Conservation (phyloP, 2,888 invertebrate species). For the Crioceris asparagi region DNA sequence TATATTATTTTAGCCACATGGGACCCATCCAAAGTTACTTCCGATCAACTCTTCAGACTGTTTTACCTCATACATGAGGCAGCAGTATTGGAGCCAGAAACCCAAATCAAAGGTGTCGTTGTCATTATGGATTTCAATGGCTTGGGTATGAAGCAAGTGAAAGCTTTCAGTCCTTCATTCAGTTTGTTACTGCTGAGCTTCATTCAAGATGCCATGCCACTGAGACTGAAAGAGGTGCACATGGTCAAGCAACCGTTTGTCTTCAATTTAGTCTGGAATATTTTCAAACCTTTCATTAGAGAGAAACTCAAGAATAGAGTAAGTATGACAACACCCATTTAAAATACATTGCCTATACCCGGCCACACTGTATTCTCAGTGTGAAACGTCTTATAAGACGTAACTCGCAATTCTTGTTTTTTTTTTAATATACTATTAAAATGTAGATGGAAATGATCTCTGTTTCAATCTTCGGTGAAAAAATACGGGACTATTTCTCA, state of each 20-base stretch:
- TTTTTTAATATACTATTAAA: too few relatives aligned
- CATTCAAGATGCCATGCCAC: slow-evolving; percentile 80
- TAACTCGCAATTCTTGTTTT: too few relatives aligned
- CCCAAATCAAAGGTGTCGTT: slow-evolving; percentile 69
- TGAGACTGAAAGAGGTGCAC: slow-evolving; percentile 74
- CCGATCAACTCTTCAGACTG: slow-evolving; percentile 68
- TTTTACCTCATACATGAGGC: slow-evolving; percentile 73
- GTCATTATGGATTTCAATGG: slow-evolving; percentile 77
- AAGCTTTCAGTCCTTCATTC: slow-evolving; percentile 56
- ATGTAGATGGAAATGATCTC: too few relatives aligned
- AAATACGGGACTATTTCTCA: too few relatives aligned
- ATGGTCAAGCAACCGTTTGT: slow-evolving; percentile 76
- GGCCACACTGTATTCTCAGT: too few relatives aligned
- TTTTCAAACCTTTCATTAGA: slow-evolving; percentile 74
- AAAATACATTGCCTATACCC: too few relatives aligned
- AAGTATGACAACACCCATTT: too few relatives aligned
- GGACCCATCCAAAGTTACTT: slow-evolving; percentile 62
- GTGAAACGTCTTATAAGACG: too few relatives aligned
- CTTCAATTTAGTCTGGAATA: slow-evolving; percentile 74
- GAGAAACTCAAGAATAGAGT: slow-evolving; percentile 70
- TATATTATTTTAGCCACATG: slow-evolving; percentile 49
- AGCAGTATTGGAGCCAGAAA: slow-evolving; percentile 65
- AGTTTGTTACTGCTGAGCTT: slow-evolving; percentile 66
- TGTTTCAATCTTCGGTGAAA: too few relatives aligned
- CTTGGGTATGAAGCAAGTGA: slow-evolving; percentile 64